These are phyloP conservation scores for Marasmarcha lunaedactyla DNA, from an alignment of 2,888 invertebrate species.

Conservation along the genomic window DNA sequence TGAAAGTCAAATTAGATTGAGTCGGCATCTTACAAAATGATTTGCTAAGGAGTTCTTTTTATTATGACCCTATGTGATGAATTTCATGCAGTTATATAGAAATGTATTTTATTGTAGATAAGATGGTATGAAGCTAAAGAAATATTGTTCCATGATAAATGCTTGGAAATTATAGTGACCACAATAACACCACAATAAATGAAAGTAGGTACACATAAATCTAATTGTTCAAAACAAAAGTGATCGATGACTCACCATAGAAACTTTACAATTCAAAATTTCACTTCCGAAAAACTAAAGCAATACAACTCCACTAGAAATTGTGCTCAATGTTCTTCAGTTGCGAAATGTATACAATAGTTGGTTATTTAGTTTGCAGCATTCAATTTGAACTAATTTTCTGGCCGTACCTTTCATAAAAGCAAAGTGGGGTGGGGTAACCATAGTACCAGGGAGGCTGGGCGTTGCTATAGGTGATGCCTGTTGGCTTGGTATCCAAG, in stretches of 20 bases:
- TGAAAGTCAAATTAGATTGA: constrained; percentile 1
- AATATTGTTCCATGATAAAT: too few relatives aligned
- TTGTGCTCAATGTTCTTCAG: neutral
- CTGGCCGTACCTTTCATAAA: constrained; percentile 42
- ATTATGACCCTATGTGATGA: neutral
- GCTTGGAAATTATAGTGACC: too few relatives aligned
- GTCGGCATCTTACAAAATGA: neutral
- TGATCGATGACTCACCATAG: too few relatives aligned
- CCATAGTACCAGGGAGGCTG: constrained; percentile 11
- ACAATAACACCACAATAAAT: too few relatives aligned
- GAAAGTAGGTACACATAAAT: too few relatives aligned
- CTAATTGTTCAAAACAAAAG: too few relatives aligned
- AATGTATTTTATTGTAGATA: too few relatives aligned
- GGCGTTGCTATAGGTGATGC: constrained; percentile 50
- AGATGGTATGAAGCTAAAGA: too few relatives aligned
- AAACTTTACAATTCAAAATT: neutral
- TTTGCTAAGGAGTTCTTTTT: neutral
- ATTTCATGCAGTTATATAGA: too few relatives aligned
- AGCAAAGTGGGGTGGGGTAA: constrained; percentile 27
- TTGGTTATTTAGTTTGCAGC: constrained; percentile 24
- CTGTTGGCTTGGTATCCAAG: constrained; percentile 43
- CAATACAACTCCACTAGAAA: constrained; percentile 10
- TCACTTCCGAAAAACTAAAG: neutral
- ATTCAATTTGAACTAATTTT: constrained; percentile 37
- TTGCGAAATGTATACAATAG: constrained; percentile 20